These are phyloP conservation scores for Eleginops maclovinus DNA, from an alignment of 2,113 vertebrate species.

Conservation along the genomic window DNA sequence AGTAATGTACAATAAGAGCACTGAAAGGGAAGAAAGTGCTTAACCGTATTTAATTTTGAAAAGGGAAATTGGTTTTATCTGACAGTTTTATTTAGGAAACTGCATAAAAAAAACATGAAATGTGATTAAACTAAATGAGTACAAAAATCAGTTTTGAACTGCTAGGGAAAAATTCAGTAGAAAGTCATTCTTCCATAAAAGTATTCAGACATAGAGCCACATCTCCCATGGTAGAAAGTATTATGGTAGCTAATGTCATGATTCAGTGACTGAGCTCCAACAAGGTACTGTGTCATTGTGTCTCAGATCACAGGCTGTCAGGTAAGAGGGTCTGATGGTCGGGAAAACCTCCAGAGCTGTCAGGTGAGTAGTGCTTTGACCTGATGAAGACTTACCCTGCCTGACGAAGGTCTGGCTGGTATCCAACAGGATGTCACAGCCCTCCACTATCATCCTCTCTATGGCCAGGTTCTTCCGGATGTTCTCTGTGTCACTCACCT, in stretches of 20 bases:
- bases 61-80: neutral
- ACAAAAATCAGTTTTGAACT: neutral
- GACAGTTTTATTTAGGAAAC: neutral
- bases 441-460: conserved; percentile 97
- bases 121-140: neutral
- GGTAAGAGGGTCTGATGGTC: neutral
- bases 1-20: neutral
- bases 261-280: conserved; percentile 21
- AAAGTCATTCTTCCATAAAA: neutral
- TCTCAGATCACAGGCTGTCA: conserved; percentile 18
- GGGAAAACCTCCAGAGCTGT: conserved; percentile 1
- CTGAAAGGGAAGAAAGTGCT: neutral
- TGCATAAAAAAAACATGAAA: neutral
- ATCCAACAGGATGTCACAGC: conserved; percentile 96
- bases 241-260: conserved; percentile 9
- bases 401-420: conserved; percentile 97
- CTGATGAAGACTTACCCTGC: conserved; percentile 87
- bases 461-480: conserved; percentile 98
- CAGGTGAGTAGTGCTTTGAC: neutral
- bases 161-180: neutral
- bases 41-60: neutral
- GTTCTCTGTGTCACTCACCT: conserved; percentile 98
- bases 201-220: neutral
- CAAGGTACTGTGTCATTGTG: neutral
- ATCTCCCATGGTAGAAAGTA: neutral